These are phyloP conservation scores for Campoplex capitator DNA, from an alignment of 2,888 invertebrate genomes.

Conservation along the genomic window DNA sequence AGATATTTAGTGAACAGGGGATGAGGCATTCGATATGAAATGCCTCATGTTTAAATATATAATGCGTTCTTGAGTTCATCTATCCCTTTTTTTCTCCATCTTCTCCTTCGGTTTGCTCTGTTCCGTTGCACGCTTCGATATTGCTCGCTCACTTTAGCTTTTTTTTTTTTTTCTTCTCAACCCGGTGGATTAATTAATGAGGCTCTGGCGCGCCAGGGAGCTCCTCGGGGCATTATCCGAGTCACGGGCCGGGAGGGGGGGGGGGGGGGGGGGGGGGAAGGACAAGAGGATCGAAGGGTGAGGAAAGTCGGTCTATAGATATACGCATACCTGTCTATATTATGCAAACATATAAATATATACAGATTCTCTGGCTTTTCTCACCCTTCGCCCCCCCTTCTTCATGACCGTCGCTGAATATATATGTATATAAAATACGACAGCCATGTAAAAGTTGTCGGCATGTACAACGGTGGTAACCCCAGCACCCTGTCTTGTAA, in stretches of 20 bases:
- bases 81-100: slow-evolving; percentile 24
- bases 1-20: not conserved
- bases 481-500: slow-evolving; percentile 65
- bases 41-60: slow-evolving; percentile 6
- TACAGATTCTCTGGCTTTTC: not conserved
- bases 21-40: not conserved
- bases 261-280: not conserved
- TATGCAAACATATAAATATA: not conserved
- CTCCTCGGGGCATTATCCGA: slow-evolving; percentile 77
- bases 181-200: slow-evolving; percentile 79
- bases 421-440: slow-evolving; percentile 46
- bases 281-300: slow-evolving; percentile 43
- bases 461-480: slow-evolving; percentile 54
- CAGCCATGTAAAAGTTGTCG: slow-evolving; percentile 65
- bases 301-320: slow-evolving; percentile 38
- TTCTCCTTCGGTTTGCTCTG: slow-evolving; percentile 46
- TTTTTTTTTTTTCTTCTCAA: slow-evolving; percentile 63
- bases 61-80: slow-evolving; percentile 29
- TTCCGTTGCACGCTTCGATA: slow-evolving; percentile 46
- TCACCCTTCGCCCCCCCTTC: not conserved
- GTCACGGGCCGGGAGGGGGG: slow-evolving; percentile 61
- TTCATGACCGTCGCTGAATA: not conserved
- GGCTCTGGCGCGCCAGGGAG: slow-evolving; percentile 67
- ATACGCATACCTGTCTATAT: not conserved
- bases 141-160: slow-evolving; percentile 48